These are phyloP conservation scores for Ictalurus punctatus DNA, from an alignment of 2,113 vertebrate genomes.

Conservation along the genomic window DNA sequence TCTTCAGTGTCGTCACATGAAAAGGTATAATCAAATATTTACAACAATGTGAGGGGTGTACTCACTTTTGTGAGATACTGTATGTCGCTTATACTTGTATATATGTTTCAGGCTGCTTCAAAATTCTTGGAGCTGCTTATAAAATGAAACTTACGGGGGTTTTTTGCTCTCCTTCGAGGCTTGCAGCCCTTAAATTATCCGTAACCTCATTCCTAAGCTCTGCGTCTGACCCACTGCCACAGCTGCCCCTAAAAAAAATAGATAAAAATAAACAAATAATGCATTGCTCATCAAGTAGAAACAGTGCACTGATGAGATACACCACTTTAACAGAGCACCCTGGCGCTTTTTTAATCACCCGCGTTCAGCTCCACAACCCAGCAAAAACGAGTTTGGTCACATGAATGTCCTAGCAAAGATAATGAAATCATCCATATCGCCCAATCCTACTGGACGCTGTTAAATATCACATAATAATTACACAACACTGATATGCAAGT, in stretches of 20 bases:
- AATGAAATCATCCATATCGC: too few species aligned
- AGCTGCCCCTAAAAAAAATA: conserved; percentile 63
- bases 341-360: not conserved
- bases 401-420: not conserved
- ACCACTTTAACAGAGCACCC: not conserved
- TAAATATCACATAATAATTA: too few species aligned
- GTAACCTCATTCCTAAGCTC: conserved; percentile 80
- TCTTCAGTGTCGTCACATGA: too few species aligned
- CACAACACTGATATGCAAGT: too few species aligned
- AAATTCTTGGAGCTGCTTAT: not conserved
- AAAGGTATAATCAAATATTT: too few species aligned
- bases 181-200: conserved; percentile 78
- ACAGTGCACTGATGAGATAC: not conserved
- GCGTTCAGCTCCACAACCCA: not conserved
- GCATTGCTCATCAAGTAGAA: not conserved
- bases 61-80: too few species aligned
- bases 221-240: conserved; percentile 73
- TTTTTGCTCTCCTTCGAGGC: conserved; percentile 82
- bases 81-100: not conserved
- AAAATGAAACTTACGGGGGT: conserved; percentile 78
- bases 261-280: not conserved
- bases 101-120: too few species aligned
- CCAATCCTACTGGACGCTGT: too few species aligned
- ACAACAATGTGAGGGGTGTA: too few species aligned
- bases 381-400: not conserved